Conservation (phyloP, 2,113 vertebrate genomes). For the Malurus cyaneus region DNA sequence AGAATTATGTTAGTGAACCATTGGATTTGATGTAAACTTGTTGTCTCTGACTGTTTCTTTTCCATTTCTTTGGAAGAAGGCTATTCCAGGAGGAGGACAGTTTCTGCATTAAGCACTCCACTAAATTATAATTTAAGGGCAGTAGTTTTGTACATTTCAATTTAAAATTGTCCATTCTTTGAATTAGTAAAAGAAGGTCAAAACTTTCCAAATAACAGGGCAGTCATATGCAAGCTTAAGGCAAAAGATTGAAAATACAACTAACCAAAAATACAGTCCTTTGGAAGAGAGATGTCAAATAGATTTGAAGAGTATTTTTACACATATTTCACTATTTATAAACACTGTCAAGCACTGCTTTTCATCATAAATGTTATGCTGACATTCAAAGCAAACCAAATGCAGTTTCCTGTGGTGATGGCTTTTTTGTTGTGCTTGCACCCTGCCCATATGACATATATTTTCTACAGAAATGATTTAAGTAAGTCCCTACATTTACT, state of each 20-base stretch:
- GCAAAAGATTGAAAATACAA: not conserved
- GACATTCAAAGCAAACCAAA: not conserved
- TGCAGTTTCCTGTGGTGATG: not conserved
- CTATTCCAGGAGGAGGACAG: not conserved
- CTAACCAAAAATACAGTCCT: conserved; percentile 9
- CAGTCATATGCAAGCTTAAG: not conserved
- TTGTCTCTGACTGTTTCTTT: not conserved
- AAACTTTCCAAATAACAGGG: conserved; percentile 34
- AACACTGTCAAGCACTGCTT: not conserved
- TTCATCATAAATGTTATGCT: not conserved
- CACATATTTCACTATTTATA: conserved; percentile 25
- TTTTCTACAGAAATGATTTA: not conserved
- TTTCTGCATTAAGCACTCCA: not conserved
- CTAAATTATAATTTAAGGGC: conserved; percentile 8
- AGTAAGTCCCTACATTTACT: not conserved
- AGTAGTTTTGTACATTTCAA: not conserved
- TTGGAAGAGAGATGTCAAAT: not conserved
- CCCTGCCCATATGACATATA: not conserved
- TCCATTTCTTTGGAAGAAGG: not conserved
- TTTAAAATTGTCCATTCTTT: conserved; percentile 20
- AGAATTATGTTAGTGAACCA: not conserved
- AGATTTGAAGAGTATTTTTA: conserved; percentile 18
- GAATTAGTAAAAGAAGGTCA: not conserved
- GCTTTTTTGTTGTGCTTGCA: not conserved
- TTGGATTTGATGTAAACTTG: not conserved